Evolutionary conservation across 2,797 vertebrate genomes (phyloP), one percentile per base, ranked within the genome.

Genomic region (Enteromius paludinosus): DNA sequence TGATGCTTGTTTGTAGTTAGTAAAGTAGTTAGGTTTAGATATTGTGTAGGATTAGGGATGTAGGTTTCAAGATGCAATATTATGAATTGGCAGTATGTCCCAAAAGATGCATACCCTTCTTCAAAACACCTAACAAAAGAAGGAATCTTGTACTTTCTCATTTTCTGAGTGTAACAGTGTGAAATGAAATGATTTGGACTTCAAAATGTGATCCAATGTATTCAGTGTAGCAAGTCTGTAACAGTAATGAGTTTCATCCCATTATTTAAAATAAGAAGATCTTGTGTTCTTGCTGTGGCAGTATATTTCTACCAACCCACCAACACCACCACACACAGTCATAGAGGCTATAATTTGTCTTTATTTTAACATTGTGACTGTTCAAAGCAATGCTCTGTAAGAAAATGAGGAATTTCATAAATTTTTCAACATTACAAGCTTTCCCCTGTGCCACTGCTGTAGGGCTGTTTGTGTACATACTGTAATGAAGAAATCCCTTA

Each of bases 401-500:
- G 41, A 6, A 85, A 77, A 83, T 69, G 3, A 54, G 41, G 3
- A 25, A 33, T 43, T 25, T 72, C 30, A 30, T 75, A 15, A 3
- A 25, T 62, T 47, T 47, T 59, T 64, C 77, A 79, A 18, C 41
- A 45, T 74, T 65, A 33, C 17, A 35, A 12, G 35, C 59, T 72
- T 78, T 35, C n/a, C 30, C 30, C 33, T 45, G 28, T 61, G 62
- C 52, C 62, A 4, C 59, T 74, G 54, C 41, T 62, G 15, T 83
- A 65, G 43, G 79, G 73, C 14, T 38, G 49, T 70, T 78, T 78
- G 74, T 81, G 73, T 65, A 62, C 23, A 59, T 85, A 73, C 17
- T 62, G 56, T 77, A 77, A 86, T 86, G 78, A 79, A 78, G 54
- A 61, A 83, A 77, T 69, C 62, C 66, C 64, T 66, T 65, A 62